Evolutionary conservation across 2,797 vertebrate genomes (phyloP), one percentile per base, ranked within the genome.

Genomic region (Hydrophis major): DNA sequence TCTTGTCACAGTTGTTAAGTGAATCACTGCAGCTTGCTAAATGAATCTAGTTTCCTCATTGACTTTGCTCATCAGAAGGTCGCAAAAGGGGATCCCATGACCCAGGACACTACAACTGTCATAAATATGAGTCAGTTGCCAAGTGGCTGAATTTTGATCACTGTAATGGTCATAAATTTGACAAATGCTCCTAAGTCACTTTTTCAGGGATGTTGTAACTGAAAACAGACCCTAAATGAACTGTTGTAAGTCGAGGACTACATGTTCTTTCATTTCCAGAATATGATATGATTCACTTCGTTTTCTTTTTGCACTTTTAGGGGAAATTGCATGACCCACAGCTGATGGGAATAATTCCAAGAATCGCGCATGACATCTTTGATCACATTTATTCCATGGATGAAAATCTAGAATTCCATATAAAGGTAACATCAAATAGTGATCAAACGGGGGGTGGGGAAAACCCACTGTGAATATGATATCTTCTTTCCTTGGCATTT

Each of bases 341-440:
- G n/a, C 97, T 98, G 93, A 99, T 99, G 98, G 99, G 99, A 12
- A 99, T 99, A 97, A 99, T 99, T 92, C 99, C 99, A 7, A 98
- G 99, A 22, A 99, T 99, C 1, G 96, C 99, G 37, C 98, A 97
- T 7, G 99, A 99, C 97, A 99, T 99, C 96, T 99, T 99, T 4
- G 98, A 99, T 97, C 99, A 99, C 96, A 99, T 99, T 96, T 99
- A 99, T 97, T 99, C 99, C 93, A 99, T 99, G 99, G 99, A 99
- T 32, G 99, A 99, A 96, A 99, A 99, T 97, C 97, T 99, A 97
- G 99, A 99, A 97, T 99, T 99, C 95, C 99, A 99, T 91, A 99
- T 99, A 94, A 99, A 99, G 98, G 99, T 99, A 95, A 95, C 0
- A 5, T 94, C 93, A 0, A 0, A 0, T 37, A 89, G 90, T 1